phyloP scores from a whole-genome alignment of 2,888 invertebrate genomes.

The Empis stercorea region DNA sequence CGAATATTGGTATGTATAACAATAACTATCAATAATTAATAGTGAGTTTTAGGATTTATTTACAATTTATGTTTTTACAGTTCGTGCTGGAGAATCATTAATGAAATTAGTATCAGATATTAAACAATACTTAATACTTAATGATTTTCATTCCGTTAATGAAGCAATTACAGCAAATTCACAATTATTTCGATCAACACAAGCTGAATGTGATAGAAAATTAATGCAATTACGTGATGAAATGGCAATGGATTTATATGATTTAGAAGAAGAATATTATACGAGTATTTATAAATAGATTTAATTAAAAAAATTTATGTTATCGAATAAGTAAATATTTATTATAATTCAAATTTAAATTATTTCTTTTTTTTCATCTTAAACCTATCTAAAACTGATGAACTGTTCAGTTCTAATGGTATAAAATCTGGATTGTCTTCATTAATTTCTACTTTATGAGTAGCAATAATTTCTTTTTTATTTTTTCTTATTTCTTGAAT shows the following conservation, averaged over 20 bases:
- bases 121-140: conserved; percentile 93
- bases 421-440: conserved; percentile 18
- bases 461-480: conserved; percentile 26
- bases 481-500: conserved; percentile 38
- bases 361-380: conserved; percentile 39
- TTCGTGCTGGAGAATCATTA: conserved; percentile 89
- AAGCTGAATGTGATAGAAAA: conserved; percentile 87
- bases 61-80: too few relatives aligned
- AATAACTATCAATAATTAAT: too few relatives aligned
- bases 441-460: conserved; percentile 22
- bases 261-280: conserved; percentile 37
- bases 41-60: too few relatives aligned
- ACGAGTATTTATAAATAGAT: conserved; percentile 35
- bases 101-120: conserved; percentile 96
- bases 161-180: conserved; percentile 93
- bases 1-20: conserved; percentile 60
- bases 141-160: conserved; percentile 96
- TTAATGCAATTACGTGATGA: conserved; percentile 85
- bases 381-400: conserved; percentile 56
- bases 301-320: not conserved
- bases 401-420: conserved; percentile 18
- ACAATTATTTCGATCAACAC: conserved; percentile 75
- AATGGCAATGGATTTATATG: conserved; percentile 71
- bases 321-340: not conserved
- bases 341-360: not conserved